Evolutionary conservation across 2,888 invertebrate species (phyloP), one percentile per base, ranked within the genome.

Genomic region (Chaetoderma sp.): DNA sequence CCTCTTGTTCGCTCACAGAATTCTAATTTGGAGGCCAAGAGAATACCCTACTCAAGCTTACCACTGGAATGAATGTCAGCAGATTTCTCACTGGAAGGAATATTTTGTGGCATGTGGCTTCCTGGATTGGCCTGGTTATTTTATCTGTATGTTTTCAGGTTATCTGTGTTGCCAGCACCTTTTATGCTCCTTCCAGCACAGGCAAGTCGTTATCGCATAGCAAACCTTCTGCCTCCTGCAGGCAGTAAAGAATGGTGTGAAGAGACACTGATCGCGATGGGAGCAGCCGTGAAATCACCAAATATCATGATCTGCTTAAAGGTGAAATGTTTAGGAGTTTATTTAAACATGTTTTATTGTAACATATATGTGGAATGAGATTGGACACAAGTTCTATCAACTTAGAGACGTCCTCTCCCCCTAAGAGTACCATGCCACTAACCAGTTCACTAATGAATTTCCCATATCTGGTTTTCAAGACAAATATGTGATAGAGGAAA

Each of bases 111-210:
- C n/a, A n/a, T n/a, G n/a, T n/a, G n/a, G n/a, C n/a, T n/a, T n/a
- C n/a, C n/a, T n/a, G n/a, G n/a, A n/a, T n/a, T n/a, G n/a, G n/a
- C n/a, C n/a, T n/a, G n/a, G n/a, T n/a, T 50, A 23, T 28, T 8
- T 32, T 16, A 27, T 30, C 13, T 16, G 27, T 5, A 16, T 32
- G 52, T 3, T 69, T 73, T 6, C 62, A 77, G 76, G 55, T 64
- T 77, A 32, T 65, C 74, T 27, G 70, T 71, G 1, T 58, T 78
- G 16, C 73, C 75, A 18, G 63, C 70, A 4, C 54, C 69, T 8
- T 76, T 65, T 45, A 61, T 68, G 8, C 47, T 49, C 4, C 57
- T 78, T 5, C 76, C 77, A 21, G 70, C 74, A 27, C 78, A 78
- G 58, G 68, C 71, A 8, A 36, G 67, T 4, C 62, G 74, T 16